phyloP scores from a whole-genome alignment of 2,113 vertebrate species.

The Rhinolophus sinicus region DNA sequence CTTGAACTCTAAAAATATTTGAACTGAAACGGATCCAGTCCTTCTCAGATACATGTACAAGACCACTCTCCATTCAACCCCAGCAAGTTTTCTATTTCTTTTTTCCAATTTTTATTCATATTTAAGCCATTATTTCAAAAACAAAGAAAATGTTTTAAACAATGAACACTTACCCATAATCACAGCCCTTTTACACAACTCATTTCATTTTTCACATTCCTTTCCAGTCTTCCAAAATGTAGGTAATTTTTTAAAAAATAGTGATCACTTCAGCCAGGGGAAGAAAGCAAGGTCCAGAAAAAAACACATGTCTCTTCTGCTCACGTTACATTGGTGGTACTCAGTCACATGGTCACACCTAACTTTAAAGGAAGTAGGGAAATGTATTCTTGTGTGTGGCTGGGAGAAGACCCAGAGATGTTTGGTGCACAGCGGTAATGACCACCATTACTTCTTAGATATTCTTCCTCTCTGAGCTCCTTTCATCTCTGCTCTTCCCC shows the following conservation, averaged over 20 bases:
- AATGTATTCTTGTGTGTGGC: background rate
- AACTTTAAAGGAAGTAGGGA: background rate
- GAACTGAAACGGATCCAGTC: background rate
- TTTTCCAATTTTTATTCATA: slow-evolving; percentile 51
- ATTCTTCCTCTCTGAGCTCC: background rate
- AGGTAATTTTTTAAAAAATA: background rate
- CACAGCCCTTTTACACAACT: slow-evolving; percentile 24
- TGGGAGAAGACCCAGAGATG: background rate
- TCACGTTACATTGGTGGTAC: background rate
- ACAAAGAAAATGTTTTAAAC: slow-evolving; percentile 52
- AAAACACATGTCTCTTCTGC: background rate
- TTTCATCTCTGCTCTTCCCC: background rate
- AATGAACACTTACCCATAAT: background rate
- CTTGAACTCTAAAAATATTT: slow-evolving; percentile 45
- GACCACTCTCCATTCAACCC: background rate
- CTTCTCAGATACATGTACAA: background rate
- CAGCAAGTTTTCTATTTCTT: slow-evolving; percentile 36
- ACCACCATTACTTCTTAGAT: background rate
- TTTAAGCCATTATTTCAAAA: slow-evolving; percentile 40
- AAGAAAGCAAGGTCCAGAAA: background rate
- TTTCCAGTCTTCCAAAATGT: background rate
- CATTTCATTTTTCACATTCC: slow-evolving; percentile 29
- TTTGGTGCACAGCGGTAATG: background rate
- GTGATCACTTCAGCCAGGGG: background rate
- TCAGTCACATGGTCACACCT: background rate